Evolutionary conservation across 2,797 vertebrate species (phyloP).

Genomic region (Alcedo quadribrachys): DNA sequence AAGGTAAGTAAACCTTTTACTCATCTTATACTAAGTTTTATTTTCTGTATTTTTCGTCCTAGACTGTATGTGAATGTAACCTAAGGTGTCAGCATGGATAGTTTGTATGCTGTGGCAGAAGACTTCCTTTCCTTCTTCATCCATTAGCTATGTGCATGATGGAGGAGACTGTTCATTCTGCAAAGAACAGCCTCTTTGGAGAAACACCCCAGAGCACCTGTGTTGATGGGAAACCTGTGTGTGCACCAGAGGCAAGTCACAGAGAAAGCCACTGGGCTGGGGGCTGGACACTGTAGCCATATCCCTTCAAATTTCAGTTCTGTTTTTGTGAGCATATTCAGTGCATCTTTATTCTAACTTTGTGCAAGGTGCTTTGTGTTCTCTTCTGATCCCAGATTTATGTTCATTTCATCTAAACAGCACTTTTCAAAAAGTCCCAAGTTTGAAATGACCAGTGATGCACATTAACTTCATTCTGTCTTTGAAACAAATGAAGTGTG

Average conservation of each 20-base stretch:
- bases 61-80: background rate
- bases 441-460: background rate
- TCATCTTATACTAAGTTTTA: background rate
- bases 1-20: background rate
- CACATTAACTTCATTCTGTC: background rate
- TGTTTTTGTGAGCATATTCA: background rate
- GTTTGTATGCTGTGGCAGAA: background rate
- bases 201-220: background rate
- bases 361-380: no score
- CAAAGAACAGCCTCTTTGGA: background rate
- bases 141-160: background rate
- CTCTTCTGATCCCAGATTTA: background rate
- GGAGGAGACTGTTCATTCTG: background rate
- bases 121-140: background rate
- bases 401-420: background rate
- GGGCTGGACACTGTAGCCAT: background rate
- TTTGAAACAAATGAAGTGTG: background rate
- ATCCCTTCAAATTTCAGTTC: background rate
- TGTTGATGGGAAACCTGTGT: rapidly evolving
- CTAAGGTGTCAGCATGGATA: background rate
- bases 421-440: background rate
- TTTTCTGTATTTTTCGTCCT: background rate
- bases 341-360: background rate
- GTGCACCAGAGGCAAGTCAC: background rate
- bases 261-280: background rate